Conservation (phyloP, 2,113 vertebrate genomes). For the Gallinago media region DNA sequence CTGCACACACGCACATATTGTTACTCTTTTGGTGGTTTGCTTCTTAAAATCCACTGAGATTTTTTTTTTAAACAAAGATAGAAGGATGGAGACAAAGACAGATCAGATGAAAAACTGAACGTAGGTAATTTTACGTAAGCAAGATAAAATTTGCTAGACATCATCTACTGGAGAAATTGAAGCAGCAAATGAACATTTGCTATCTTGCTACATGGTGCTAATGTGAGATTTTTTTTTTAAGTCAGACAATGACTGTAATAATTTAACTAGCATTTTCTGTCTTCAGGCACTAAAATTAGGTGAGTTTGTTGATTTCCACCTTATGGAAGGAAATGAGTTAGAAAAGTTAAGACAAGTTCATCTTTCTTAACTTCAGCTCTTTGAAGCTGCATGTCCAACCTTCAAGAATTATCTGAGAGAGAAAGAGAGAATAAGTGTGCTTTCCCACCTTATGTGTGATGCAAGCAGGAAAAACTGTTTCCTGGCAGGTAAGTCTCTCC, state of each 20-base stretch:
- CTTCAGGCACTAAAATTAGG: background rate
- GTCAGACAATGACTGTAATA: background rate
- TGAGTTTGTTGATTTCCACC: background rate
- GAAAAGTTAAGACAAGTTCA: background rate
- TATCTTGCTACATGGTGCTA: background rate
- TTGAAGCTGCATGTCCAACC: background rate
- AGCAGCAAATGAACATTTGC: background rate
- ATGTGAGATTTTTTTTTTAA: background rate
- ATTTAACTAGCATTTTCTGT: background rate
- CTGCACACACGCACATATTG: background rate
- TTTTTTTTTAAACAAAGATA: background rate
- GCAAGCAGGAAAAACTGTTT: background rate
- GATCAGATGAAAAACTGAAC: background rate
- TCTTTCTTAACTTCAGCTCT: background rate
- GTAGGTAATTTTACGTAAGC: background rate
- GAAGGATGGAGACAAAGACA: background rate
- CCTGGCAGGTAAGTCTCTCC: background rate
- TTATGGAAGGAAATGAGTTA: background rate
- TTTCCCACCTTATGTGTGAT: background rate
- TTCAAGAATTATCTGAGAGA: background rate
- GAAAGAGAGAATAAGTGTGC: background rate
- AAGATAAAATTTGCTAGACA: background rate
- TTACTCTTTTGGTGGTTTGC: background rate
- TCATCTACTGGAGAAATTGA: background rate
- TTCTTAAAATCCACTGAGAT: background rate